Percentiles rank a stretch among this genome's conserved stretches.
Conservation (phyloP, 2,888 invertebrate genomes). For the Steinernema scapterisci region DNA sequence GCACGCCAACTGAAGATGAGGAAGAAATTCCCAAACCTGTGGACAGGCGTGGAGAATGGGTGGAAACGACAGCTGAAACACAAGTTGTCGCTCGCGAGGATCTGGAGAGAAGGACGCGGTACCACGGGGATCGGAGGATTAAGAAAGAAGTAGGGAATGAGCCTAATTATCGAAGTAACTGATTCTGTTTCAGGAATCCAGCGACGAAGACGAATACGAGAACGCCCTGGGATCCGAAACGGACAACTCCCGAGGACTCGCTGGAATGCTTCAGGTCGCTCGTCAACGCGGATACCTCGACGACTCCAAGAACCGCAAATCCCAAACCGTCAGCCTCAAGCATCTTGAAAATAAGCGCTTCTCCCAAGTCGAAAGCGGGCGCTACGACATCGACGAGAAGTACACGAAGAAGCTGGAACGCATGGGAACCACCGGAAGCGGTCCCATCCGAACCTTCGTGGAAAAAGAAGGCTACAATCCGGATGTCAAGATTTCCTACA, state of each 20-base stretch:
- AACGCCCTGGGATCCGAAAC: slow-evolving; percentile 63
- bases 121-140: slow-evolving; percentile 44
- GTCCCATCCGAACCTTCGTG: slow-evolving; percentile 60
- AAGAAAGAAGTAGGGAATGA: slow-evolving; percentile 37
- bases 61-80: neutral
- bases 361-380: slow-evolving; percentile 50
- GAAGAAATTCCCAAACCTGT: slow-evolving; percentile 25
- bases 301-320: slow-evolving; percentile 27
- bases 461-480: slow-evolving; percentile 66
- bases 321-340: slow-evolving; percentile 51
- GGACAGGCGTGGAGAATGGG: slow-evolving; percentile 16
- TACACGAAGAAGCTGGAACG: slow-evolving; percentile 67
- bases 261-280: slow-evolving; percentile 68
- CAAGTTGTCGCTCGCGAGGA: neutral
- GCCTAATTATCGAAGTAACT: neutral
- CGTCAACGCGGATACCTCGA: slow-evolving; percentile 49
- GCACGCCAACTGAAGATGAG: slow-evolving; percentile 31
- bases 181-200: slow-evolving; percentile 27
- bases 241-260: slow-evolving; percentile 77
- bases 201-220: slow-evolving; percentile 49
- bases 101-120: slow-evolving; percentile 40
- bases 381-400: slow-evolving; percentile 67
- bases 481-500: slow-evolving; percentile 75
- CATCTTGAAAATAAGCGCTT: slow-evolving; percentile 58
- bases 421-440: slow-evolving; percentile 61